These are phyloP conservation scores for Gorsachius magnificus DNA, from an alignment of 2,797 vertebrate species.

Conservation along the genomic window DNA sequence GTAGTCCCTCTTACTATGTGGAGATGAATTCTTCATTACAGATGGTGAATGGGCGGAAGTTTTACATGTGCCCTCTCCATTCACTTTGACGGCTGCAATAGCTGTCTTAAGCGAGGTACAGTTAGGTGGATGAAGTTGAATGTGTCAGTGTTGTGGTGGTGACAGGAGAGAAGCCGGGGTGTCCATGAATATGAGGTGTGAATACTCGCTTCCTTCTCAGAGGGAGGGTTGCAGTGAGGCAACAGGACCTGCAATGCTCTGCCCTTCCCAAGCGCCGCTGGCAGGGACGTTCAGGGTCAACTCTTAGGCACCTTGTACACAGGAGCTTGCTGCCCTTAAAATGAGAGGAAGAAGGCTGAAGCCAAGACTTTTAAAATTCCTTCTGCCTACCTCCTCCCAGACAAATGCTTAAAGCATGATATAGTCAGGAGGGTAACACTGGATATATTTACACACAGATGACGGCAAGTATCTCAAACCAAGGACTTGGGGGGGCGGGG, in stretches of 20 bases:
- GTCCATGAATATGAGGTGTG: neutral
- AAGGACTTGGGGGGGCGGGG: neutral
- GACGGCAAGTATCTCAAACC: neutral
- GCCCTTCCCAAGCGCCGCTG: neutral
- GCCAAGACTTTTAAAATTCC: neutral
- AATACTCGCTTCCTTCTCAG: neutral
- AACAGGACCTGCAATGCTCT: neutral
- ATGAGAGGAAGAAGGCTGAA: neutral
- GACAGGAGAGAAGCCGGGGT: neutral
- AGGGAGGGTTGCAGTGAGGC: neutral
- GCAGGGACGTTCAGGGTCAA: neutral
- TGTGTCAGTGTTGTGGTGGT: neutral
- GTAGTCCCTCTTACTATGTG: neutral
- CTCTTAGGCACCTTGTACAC: neutral
- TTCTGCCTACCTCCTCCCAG: neutral
- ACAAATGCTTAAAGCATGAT: neutral
- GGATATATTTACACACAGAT: neutral
- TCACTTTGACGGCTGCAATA: neutral
- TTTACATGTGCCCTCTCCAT: neutral
- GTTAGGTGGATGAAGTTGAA: neutral
- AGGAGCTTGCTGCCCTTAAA: neutral
- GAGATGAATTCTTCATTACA: neutral
- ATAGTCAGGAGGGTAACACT: neutral
- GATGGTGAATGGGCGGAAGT: neutral
- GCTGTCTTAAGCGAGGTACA: neutral